Evolutionary conservation across 2,113 vertebrate species (phyloP).

Genomic region (Psettodes erumei): DNA sequence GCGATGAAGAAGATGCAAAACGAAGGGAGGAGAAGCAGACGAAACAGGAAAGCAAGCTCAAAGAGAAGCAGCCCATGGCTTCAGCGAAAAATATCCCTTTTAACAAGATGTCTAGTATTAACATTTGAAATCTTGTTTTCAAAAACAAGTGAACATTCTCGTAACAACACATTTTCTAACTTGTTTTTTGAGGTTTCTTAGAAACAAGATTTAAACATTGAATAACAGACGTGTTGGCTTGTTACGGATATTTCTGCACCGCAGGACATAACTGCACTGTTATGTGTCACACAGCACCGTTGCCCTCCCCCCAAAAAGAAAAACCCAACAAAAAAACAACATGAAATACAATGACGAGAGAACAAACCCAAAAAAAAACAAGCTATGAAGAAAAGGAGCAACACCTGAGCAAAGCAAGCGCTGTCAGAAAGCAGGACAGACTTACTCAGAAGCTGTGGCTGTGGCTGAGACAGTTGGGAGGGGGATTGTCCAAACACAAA

Average conservation of each 20-base stretch:
- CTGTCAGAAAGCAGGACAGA: conserved; percentile 91
- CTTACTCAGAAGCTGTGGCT: conserved; percentile 99
- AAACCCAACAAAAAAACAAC: conserved; percentile 1
- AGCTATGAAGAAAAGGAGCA: conserved; percentile 49
- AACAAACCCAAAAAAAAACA: conserved; percentile 29
- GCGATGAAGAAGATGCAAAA: conserved; percentile 40
- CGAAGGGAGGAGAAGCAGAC: conserved; percentile 25
- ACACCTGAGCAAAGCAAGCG: conserved; percentile 78
- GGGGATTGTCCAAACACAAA: conserved; percentile 99
- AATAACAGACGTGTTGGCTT: conserved; percentile 51
- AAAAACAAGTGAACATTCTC: conserved; percentile 27
- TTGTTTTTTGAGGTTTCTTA: conserved; percentile 7
- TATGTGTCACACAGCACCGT: conserved; percentile 44
- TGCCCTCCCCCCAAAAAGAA: conserved; percentile 31
- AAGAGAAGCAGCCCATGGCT: conserved; percentile 47
- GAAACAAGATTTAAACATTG: conserved; percentile 58
- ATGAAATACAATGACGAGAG: too few species aligned
- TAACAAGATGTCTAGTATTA: conserved; percentile 44
- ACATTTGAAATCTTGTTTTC: conserved; percentile 60
- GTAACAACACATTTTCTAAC: too few species aligned
- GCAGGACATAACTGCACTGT: conserved; percentile 41
- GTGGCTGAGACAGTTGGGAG: conserved; percentile 98
- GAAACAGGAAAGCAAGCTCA: conserved; percentile 55
- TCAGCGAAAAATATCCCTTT: conserved; percentile 43
- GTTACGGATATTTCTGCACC: conserved; percentile 53